phyloP scores from a whole-genome alignment of 53 echinoderm and acorn worm species.

The Patiria pectinifera region DNA sequence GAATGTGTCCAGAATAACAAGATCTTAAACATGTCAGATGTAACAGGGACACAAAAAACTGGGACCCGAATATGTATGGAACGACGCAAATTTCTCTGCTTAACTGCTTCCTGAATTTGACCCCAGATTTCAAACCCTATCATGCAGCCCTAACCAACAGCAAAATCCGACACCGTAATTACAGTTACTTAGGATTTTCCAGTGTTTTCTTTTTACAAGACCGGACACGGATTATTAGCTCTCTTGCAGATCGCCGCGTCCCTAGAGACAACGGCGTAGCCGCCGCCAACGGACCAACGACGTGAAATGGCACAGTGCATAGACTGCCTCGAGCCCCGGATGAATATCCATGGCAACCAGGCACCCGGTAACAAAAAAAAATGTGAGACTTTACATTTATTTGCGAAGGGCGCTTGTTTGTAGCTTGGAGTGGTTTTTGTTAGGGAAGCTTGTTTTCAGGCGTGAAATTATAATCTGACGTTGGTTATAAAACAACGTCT shows the following conservation, averaged over 20 bases:
- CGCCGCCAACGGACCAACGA: background rate
- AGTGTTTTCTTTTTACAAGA: too few species aligned
- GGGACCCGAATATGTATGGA: too few species aligned
- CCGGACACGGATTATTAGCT: background rate
- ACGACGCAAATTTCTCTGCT: too few species aligned
- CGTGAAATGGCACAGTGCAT: slow-evolving; percentile 9
- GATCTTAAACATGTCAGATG: too few species aligned
- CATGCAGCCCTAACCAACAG: too few species aligned
- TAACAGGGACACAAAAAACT: too few species aligned
- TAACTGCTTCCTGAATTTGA: too few species aligned
- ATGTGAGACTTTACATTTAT: background rate
- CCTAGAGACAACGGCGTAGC: background rate
- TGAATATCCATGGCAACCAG: background rate
- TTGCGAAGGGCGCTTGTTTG: background rate
- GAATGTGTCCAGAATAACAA: too few species aligned
- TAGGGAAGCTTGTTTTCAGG: background rate
- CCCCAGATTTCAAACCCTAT: background rate
- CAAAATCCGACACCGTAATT: too few species aligned
- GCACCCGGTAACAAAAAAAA: background rate
- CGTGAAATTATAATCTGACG: background rate
- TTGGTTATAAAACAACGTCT: background rate
- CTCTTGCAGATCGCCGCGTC: background rate
- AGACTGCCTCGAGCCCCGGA: background rate
- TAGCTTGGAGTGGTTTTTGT: background rate
- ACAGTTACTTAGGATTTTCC: too few species aligned